Base-by-base conservation (phyloP, 2,113 vertebrate genomes). In the Empidonax traillii region DNA sequence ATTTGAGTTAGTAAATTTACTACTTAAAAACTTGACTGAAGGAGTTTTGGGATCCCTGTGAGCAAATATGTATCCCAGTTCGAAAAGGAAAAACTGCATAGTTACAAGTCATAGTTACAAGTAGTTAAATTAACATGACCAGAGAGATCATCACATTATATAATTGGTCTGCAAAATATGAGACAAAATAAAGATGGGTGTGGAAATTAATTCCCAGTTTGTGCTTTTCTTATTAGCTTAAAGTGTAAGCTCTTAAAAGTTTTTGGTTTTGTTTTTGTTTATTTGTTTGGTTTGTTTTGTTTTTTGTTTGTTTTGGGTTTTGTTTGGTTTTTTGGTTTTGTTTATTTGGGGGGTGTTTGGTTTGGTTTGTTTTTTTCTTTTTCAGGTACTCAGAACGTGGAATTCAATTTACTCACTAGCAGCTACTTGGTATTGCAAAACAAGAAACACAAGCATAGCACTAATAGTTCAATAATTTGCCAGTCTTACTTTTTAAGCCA, bases 381-480 rank as follows among this genome's bases (percentile, higher is more conserved):
- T 82, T 35, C 46, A 66, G 15, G 13, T 41, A 69, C 13, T 35
- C 11, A 39, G 31, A 62, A 62, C 6, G 14, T 23, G 41, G 13
- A 78, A 75, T 53, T 71, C 33, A n/a, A 59, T 72, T 35, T 72
- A 35, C 24, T 79, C 16, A 52, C n/a, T 22, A 72, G 9, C 2
- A 86, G 24, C 5, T 67, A 58, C 31, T 35, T 75, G n/a, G 6
- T 75, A n/a, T 30, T 53, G 10, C n/a, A 83, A 62, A 2, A 24
- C 24, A 73, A n/a, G 16, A 33, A 83, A 39, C 11, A 31, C 14
- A 69, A 1, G 3, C 18, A 39, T 19, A 11, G 7, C 0, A 0
- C 1, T 80, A 87, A 68, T 61, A 41, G 43, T 71, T 33, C 23
- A 74, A 25, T 43, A 1, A 41, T 62, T 77, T 59, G 49, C 12